A percentile compares a stretch with the other conserved stretches of the same genome.
Conservation (phyloP, 2,113 vertebrate genomes). For the Crotalus helleri region DNA sequence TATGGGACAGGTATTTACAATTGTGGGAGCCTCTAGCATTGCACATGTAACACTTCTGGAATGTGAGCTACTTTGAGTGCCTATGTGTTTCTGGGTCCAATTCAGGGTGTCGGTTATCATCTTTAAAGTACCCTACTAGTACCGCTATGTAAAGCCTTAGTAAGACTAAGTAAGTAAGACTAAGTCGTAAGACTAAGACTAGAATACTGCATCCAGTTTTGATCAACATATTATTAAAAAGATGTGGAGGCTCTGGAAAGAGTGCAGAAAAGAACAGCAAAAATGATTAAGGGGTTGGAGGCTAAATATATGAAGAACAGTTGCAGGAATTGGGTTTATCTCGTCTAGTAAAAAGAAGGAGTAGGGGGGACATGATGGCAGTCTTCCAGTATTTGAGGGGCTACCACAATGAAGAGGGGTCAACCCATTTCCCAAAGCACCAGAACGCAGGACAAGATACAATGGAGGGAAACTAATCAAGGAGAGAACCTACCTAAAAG, state of each 20-base stretch:
- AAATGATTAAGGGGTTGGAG: background rate
- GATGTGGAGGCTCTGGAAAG: no score
- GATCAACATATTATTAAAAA: background rate
- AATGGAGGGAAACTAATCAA: background rate
- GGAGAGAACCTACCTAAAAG: background rate
- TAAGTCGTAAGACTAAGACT: background rate
- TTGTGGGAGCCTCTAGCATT: background rate
- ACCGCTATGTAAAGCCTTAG: background rate
- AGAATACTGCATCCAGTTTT: background rate
- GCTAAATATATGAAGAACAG: background rate
- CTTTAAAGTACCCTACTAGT: background rate
- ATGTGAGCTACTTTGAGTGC: background rate
- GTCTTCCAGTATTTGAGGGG: background rate
- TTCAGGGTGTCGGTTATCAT: background rate
- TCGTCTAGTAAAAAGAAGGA: background rate
- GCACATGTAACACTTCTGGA: background rate
- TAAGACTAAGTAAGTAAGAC: background rate
- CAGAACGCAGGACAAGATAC: background rate
- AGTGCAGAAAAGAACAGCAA: background rate
- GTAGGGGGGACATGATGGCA: background rate
- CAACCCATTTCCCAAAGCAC: background rate
- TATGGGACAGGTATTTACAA: background rate
- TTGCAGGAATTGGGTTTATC: background rate
- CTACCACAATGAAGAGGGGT: background rate
- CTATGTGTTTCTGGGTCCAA: background rate